Conservation (phyloP, 2,113 vertebrate genomes). For the Parus major region DNA sequence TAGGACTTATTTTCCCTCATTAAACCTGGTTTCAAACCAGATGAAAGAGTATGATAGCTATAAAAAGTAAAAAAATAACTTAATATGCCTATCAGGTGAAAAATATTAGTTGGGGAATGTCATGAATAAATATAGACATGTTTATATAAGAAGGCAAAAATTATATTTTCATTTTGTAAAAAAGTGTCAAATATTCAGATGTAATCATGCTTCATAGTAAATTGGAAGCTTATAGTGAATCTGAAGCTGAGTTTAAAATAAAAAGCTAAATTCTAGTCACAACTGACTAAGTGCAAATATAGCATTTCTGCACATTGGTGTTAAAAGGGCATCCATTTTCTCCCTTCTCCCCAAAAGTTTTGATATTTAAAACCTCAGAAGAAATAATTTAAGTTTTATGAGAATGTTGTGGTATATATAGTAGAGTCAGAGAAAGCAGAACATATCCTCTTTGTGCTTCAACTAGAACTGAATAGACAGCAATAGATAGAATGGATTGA, state of each 20-base stretch:
- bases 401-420: background rate
- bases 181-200: background rate
- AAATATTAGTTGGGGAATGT: background rate
- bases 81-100: background rate
- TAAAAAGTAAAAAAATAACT: background rate
- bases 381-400: background rate
- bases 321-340: background rate
- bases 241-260: background rate
- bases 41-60: background rate
- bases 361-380: background rate
- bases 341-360: background rate
- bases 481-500: background rate
- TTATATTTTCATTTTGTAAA: background rate
- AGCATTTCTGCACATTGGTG: background rate
- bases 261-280: background rate
- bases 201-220: background rate
- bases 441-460: background rate
- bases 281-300: background rate
- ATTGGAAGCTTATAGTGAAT: background rate
- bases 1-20: constrained; percentile 6
- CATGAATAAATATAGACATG: constrained; percentile 9
- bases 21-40: background rate
- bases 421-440: background rate
- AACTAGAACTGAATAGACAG: background rate
- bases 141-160: background rate